A percentile compares a stretch with the other conserved stretches of the same genome.
Evolutionary conservation across 2,113 vertebrate genomes (phyloP).

Genomic region (Tupaia tana): DNA sequence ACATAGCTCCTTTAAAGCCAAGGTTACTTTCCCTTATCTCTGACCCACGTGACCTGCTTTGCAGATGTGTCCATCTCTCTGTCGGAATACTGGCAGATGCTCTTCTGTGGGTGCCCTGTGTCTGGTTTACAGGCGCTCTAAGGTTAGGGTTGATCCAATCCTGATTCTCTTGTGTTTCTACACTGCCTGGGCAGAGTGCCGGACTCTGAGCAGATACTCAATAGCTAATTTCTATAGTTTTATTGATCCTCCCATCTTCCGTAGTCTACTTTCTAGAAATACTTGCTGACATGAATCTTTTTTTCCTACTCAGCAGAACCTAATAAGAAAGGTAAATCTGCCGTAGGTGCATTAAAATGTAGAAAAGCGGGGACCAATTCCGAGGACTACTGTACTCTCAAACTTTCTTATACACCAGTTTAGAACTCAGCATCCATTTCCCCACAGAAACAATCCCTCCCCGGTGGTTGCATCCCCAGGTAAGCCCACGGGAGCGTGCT

Average conservation of each 20-base stretch:
- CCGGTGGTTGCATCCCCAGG: not conserved
- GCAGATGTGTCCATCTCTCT: not conserved
- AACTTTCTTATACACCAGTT: not conserved
- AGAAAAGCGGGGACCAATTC: not conserved
- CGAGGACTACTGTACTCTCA: not conserved
- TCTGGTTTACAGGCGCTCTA: not conserved
- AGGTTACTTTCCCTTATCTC: not conserved
- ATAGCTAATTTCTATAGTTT: conserved; percentile 61
- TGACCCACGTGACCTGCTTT: not conserved
- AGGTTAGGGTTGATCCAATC: not conserved
- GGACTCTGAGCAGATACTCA: conserved; percentile 3
- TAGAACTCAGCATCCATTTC: not conserved
- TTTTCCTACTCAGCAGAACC: conserved; percentile 52
- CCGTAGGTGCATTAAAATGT: conserved; percentile 9
- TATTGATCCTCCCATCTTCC: conserved; percentile 67
- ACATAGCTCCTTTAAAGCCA: not conserved
- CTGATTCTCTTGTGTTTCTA: not conserved
- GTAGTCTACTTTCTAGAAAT: conserved; percentile 63
- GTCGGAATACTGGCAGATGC: not conserved
- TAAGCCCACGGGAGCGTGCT: not conserved
- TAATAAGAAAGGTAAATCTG: conserved; percentile 51
- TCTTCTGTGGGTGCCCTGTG: not conserved
- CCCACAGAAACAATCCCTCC: not conserved
- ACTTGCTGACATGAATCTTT: conserved; percentile 66
- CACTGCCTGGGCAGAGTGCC: conserved; percentile 1